Conservation (phyloP, 1,140 invertebrate species). For the Heliconius hewitsoni region DNA sequence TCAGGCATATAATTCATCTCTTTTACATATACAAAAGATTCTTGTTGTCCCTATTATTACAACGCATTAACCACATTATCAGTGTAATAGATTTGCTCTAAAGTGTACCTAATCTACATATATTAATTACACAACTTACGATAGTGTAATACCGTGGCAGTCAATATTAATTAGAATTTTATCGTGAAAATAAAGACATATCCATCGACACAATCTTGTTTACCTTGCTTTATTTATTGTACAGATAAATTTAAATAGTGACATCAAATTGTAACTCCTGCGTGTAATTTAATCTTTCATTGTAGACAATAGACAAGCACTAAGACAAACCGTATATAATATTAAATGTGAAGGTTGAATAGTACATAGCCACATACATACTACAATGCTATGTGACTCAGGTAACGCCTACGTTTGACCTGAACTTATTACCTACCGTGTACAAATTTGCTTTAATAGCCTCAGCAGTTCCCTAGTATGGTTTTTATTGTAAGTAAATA, state of each 20-base stretch:
- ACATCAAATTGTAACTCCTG: background rate
- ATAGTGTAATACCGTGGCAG: background rate
- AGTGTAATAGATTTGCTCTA: background rate
- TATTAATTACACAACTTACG: background rate
- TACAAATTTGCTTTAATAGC: slow-evolving; percentile 47
- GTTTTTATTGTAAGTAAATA: background rate
- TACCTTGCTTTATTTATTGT: background rate
- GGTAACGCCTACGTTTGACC: slow-evolving; percentile 42
- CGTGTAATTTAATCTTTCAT: too few relatives aligned
- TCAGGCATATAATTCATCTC: too few relatives aligned
- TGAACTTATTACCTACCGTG: slow-evolving; percentile 30
- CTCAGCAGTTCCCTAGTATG: background rate
- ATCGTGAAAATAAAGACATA: background rate
- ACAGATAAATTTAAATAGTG: background rate
- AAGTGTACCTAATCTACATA: background rate
- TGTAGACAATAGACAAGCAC: background rate
- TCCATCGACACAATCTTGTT: background rate
- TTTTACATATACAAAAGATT: too few relatives aligned
- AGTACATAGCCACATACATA: background rate
- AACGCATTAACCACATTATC: background rate
- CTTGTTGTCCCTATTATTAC: background rate
- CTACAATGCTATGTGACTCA: slow-evolving; percentile 53
- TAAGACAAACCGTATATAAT: background rate
- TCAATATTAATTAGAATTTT: background rate
- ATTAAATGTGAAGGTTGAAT: background rate